Evolutionary conservation across 2,113 vertebrate species (phyloP), one percentile per base, ranked within the genome.

Genomic region (Oxyura jamaicensis): DNA sequence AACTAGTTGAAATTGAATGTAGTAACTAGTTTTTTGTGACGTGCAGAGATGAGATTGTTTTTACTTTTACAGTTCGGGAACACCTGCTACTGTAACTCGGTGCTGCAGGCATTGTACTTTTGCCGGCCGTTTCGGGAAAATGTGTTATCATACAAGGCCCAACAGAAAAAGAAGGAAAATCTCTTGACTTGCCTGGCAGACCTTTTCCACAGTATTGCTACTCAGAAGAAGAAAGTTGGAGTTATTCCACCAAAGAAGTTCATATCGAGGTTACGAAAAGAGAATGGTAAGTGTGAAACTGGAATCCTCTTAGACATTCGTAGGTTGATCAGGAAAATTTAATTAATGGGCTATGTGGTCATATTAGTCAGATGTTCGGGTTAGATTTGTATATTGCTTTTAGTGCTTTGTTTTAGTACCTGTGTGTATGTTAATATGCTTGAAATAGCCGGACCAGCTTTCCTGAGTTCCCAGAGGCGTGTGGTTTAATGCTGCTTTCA

Each of bases 161-260:
- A 99, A 98, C 99, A 99, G 97, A 99, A 99, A 97, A 99, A 99
- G 98, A 99, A 99, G 96, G 99, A 99, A 98, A 99, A 99, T 97
- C 97, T 99, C 97, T 90, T 99, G 98, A 99, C 99, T 2, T 99
- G 99, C 93, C 98, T 99, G 97, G 99, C 99, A 4, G 99, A 99
- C 97, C 99, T 99, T 92, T 99, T 99, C 97, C 99, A 99, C 97
- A 99, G 99, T 98, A 99, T 99, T 29, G 98, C 99, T 95, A 99
- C 99, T 2, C 99, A 99, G 98, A 99, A 99, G 98, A 99, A 99
- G 97, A 99, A 99, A 97, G 99, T 99, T 67, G 99, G 99, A 75
- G 99, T 99, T 97, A 99, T 99, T 97, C 99, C 99, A 29, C 99
- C 99, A 90, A 99, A 99, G 98, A 99, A 99, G 97, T 99, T 99